Conservation (phyloP, 2,888 invertebrate species). For the Melinaea menophilus region DNA sequence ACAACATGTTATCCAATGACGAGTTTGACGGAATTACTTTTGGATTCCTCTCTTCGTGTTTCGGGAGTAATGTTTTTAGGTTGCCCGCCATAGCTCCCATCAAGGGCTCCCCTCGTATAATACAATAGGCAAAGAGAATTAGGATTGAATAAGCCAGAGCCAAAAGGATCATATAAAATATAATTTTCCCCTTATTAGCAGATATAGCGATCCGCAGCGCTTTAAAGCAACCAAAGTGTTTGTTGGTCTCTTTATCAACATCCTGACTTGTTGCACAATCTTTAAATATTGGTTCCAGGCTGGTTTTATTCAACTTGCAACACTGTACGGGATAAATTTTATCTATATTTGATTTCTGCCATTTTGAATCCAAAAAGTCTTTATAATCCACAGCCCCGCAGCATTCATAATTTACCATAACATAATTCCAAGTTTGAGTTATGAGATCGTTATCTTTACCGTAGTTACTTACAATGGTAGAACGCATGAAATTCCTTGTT, state of each 20-base stretch:
- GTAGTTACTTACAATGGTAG: conserved; percentile 48
- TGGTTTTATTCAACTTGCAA: conserved; percentile 50
- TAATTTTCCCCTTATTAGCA: conserved; percentile 48
- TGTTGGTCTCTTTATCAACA: conserved; percentile 36
- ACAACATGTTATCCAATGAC: conserved; percentile 52
- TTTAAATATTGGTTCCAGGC: conserved; percentile 45
- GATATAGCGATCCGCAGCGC: conserved; percentile 47
- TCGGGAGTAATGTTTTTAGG: conserved; percentile 38
- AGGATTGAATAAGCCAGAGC: conserved; percentile 43
- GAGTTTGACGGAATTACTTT: conserved; percentile 38
- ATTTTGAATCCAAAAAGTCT: conserved; percentile 55
- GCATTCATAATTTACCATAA: conserved; percentile 63
- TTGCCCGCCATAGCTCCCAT: conserved; percentile 43
- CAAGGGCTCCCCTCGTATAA: conserved; percentile 57
- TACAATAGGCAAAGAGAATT: conserved; percentile 56
- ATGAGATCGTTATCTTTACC: conserved; percentile 61
- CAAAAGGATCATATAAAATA: conserved; percentile 49
- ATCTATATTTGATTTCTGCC: conserved; percentile 48
- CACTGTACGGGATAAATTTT: conserved; percentile 59
- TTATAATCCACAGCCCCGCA: conserved; percentile 55
- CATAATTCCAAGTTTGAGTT: conserved; percentile 53
- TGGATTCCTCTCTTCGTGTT: conserved; percentile 31
- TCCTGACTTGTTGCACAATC: conserved; percentile 46
- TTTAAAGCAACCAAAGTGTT: conserved; percentile 52
- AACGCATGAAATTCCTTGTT: conserved; percentile 44